These are phyloP conservation scores for Mythimna lalbum DNA, from an alignment of 2,888 invertebrate species.

Conservation along the genomic window DNA sequence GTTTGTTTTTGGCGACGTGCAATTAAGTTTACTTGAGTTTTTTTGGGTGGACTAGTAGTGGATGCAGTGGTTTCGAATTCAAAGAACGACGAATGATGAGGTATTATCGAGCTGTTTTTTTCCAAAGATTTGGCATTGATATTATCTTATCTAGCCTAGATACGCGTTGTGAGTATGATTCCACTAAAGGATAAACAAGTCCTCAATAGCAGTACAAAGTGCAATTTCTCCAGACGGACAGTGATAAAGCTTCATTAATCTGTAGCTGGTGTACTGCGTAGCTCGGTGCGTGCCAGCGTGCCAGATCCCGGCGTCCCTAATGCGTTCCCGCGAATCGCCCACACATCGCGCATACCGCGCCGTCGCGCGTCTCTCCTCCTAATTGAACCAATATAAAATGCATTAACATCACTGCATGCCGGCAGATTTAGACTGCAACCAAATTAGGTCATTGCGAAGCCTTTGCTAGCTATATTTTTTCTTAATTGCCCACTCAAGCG, in stretches of 20 bases:
- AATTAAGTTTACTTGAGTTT: slow-evolving; percentile 45
- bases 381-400: slow-evolving; percentile 91
- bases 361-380: slow-evolving; percentile 80
- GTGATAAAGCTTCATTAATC: slow-evolving; percentile 68
- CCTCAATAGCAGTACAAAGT: slow-evolving; percentile 52
- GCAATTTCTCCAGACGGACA: slow-evolving; percentile 63
- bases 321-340: slow-evolving; percentile 89
- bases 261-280: slow-evolving; percentile 62
- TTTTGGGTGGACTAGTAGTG: neutral
- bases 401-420: slow-evolving; percentile 87
- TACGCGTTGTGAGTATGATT: neutral
- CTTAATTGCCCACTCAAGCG: slow-evolving; percentile 62
- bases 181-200: slow-evolving; percentile 38
- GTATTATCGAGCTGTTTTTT: neutral
- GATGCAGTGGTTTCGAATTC: neutral
- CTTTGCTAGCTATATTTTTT: slow-evolving; percentile 61
- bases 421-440: slow-evolving; percentile 82
- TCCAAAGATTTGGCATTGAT: neutral
- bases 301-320: slow-evolving; percentile 83
- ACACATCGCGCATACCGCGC: slow-evolving; percentile 88
- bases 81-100: neutral
- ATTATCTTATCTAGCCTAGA: neutral
- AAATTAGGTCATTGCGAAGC: slow-evolving; percentile 81
- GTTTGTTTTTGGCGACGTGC: slow-evolving; percentile 74
- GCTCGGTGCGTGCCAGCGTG: slow-evolving; percentile 82